Evolutionary conservation across 2,797 vertebrate species (phyloP).

Genomic region (Podarcis siculus): DNA sequence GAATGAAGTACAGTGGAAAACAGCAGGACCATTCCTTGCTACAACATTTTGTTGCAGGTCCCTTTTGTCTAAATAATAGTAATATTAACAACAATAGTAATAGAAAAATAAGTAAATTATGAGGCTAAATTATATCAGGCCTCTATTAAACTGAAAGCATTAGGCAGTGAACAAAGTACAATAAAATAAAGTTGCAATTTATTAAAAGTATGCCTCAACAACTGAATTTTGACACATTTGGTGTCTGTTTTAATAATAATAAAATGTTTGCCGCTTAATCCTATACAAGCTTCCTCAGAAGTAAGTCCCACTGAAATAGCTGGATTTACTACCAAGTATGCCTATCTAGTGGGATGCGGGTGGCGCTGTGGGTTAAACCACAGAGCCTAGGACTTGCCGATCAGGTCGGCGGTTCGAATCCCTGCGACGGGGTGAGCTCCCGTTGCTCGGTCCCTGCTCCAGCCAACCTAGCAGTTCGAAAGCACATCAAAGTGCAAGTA

Average conservation of each 20-base stretch:
- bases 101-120: neutral
- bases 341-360: too few relatives aligned
- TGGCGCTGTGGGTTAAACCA: too few relatives aligned
- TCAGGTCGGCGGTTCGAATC: too few relatives aligned
- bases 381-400: too few relatives aligned
- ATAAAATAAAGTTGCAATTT: neutral
- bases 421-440: too few relatives aligned
- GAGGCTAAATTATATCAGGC: neutral
- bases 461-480: too few relatives aligned
- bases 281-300: neutral
- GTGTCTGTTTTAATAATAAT: too few relatives aligned
- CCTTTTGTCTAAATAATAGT: neutral
- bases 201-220: neutral
- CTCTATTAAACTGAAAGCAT: neutral
- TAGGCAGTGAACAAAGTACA: neutral
- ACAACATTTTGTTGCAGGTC: neutral
- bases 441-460: too few relatives aligned
- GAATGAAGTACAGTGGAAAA: neutral
- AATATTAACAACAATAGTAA: neutral
- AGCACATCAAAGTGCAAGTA: too few relatives aligned
- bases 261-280: neutral
- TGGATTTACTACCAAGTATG: neutral
- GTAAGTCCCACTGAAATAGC: neutral
- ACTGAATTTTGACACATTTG: neutral
- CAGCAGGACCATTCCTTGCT: neutral